Evolutionary conservation across 2,113 vertebrate genomes (phyloP).

Genomic region (Amazona guildingii): DNA sequence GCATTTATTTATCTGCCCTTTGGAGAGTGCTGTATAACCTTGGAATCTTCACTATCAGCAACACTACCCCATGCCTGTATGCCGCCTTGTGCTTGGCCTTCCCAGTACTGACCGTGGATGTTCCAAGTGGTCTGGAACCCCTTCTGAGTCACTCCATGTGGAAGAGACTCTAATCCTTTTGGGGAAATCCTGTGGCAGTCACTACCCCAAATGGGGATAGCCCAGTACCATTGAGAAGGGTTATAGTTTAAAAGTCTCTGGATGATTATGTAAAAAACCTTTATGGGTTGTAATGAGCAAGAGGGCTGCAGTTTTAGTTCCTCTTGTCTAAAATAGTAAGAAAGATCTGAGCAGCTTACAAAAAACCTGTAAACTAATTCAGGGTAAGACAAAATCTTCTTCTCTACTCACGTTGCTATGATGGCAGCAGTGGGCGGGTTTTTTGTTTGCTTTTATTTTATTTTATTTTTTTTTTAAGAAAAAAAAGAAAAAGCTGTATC

Average conservation of each 20-base stretch:
- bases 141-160: neutral
- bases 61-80: rapidly evolving
- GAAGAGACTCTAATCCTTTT: neutral
- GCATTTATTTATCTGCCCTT: neutral
- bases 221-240: neutral
- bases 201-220: neutral
- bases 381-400: neutral
- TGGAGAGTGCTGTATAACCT: neutral
- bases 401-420: neutral
- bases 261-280: neutral
- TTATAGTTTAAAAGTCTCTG: neutral
- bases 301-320: neutral
- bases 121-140: neutral
- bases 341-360: neutral
- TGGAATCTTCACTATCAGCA: neutral
- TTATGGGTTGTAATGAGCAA: neutral
- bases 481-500: neutral
- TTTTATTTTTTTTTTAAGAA: neutral
- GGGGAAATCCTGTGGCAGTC: neutral
- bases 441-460: neutral
- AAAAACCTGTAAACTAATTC: neutral
- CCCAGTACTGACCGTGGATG: neutral
- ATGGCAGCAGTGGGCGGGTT: neutral
- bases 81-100: neutral
- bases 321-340: neutral